Evolutionary conservation across 2,888 invertebrate species (phyloP), one percentile per base, ranked within the genome.

Genomic region (Camponotus fellah): DNA sequence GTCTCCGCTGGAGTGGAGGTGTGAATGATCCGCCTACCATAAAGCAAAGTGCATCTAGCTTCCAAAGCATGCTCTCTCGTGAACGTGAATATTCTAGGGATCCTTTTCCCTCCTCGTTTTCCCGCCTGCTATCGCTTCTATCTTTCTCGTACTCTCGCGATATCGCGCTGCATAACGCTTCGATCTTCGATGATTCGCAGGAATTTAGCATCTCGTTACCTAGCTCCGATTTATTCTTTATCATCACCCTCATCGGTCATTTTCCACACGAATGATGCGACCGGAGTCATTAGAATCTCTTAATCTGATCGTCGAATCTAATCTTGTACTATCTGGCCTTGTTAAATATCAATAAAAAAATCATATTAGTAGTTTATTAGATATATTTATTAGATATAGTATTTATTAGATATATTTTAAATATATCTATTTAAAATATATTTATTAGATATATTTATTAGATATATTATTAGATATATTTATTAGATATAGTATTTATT

Each of bases 21-120:
- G 92, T 85, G 91, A 92, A 92, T 89, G 92, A 89, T 89, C 88
- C 91, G 90, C 90, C 92, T 92, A 90, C 91, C 91, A 91, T 89
- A 91, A 91, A 90, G 89, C 90, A 90, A 92, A 91, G 90, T 90
- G 90, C 91, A 90, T 87, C 91, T 86, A 90, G 87, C 87, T 89
- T 84, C 86, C 87, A 85, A 88, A 86, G 85, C 82, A 75, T 71
- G 74, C 60, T 53, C 66, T 37, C 69, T 56, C 68, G 53, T 17
- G 72, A 60, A 76, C 53, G 53, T 53, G 58, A 68, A 82, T 46
- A 60, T 79, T 84, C 58, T n/a, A 43, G 56, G 74, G 68, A 12
- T 68, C 53, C 68, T 69, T 82, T 82, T 81, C 46, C 46, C 26
- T 68, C 43, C 53, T 37, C n/a, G 21, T 14, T 14, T 0, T 26